Base-by-base conservation (phyloP, 2,113 vertebrate genomes). In the Synchiropus splendidus region DNA sequence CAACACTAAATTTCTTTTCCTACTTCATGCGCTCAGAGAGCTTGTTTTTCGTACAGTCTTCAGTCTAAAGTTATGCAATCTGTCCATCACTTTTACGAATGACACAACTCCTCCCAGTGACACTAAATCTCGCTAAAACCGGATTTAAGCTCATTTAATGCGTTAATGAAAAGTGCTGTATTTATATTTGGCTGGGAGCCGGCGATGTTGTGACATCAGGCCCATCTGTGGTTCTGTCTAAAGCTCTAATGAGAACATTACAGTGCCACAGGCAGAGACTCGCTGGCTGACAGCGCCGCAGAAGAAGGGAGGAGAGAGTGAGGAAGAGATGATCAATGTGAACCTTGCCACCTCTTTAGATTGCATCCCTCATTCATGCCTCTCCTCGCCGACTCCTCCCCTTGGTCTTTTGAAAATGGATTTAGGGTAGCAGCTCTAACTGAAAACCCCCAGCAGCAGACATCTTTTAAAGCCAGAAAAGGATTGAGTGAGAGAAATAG, bases 191-290 rank as follows among this genome's bases (percentile, higher is more conserved):
- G 58, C 64, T 40, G 51, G 43, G 63, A 41, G 14, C 55, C 13
- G 1, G 45, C 42, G 36, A 47, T 52, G 64, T 59, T 67, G 70
- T 70, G 67, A 74, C 69, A 78, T 64, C 42, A 15, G 60, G 48
- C 36, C 56, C 75, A 78, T 71, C 71, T 77, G 71, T 49, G 64
- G 64, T 52, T 59, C 51, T 45, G 69, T 55, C 55, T 49, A 46
- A 73, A 67, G 16, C 51, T 18, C 45, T 68, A 64, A 72, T 67
- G 77, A 76, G 75, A 69, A 64, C 61, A 72, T 69, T 55, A 41
- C 42, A n/a, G 53, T 49, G 58, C 68, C 60, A 31, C 21, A 39
- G 65, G 67, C 47, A 48, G 40, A 53, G 39, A 53, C 6, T 40
- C 12, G 42, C 15, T 42, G 33, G 21, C 31, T 16, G 10, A 31